Base-by-base conservation (phyloP, 2,888 invertebrate species). In the Adineta ricciae region DNA sequence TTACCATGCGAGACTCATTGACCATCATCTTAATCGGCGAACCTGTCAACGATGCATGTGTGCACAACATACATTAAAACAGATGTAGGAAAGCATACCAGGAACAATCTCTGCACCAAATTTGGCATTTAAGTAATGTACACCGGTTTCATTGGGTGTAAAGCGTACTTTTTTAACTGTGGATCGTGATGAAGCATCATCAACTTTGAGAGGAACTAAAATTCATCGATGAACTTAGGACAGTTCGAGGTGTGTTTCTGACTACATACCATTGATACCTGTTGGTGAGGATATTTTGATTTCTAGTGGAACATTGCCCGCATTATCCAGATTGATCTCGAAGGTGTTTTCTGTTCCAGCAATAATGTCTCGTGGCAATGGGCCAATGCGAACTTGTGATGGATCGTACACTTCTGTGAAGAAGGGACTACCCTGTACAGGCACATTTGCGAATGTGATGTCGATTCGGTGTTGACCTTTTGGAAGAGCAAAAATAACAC, bases 291-390 rank as follows among this genome's bases (percentile, higher is more conserved):
- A 94, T 73, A 96, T 95, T 78, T 93, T 92, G 86, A 96, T 94
- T 89, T 96, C 95, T 84, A 97, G 90, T 88, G 96, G 96, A 0
- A 96, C 96, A 86, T 94, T 92, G 24, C 97, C 97, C 27, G 96
- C 95, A 88, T 95, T 94, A 88, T 94, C 93, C 86, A 94, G 93
- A 89, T 94, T 94, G 87, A 97, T 96, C 94, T 84, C 84, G 21
- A 87, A 83, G 41, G 82, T 83, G 41, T 84, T 86, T 50, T 87
- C 86, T 72, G 78, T n/a, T 9, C 64, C 84, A 16, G 84, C 36
- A 36, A 54, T 46, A 49, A 86, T 38, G 36, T 87, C 83, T 54
- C 50, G 56, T 24, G 86, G 83, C 24, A 86, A 52, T 32, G 87
- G 88, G 73, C 89, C 88, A 24, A 92, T 89, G 73, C 90, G 88